Percentiles rank a stretch among this genome's conserved stretches.
These are phyloP conservation scores for Dendropsophus ebraccatus DNA, from an alignment of 2,113 vertebrate genomes.

Conservation along the genomic window DNA sequence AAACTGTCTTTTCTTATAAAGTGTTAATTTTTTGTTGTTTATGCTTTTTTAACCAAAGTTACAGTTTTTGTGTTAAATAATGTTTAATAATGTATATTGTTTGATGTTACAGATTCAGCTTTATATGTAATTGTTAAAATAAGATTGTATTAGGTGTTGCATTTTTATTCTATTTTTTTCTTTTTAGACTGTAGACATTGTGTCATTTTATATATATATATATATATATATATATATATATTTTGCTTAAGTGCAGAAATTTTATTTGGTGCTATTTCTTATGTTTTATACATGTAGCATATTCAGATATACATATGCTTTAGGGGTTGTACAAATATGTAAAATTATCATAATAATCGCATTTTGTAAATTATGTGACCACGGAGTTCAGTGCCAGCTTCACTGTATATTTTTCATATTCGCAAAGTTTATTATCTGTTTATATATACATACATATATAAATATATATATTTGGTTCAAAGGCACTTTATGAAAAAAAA, in stretches of 20 bases:
- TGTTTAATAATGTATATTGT: neutral
- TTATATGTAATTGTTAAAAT: constrained; percentile 15
- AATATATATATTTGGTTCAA: constrained; percentile 54
- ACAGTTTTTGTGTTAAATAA: neutral
- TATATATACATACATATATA: constrained; percentile 60
- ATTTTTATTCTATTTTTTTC: constrained; percentile 18
- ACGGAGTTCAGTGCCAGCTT: neutral
- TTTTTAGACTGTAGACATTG: constrained; percentile 43
- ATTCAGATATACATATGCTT: constrained; percentile 7
- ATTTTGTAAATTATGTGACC: constrained; percentile 37
- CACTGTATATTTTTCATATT: constrained; percentile 51
- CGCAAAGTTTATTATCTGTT: constrained; percentile 8
- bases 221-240: constrained; percentile 29
- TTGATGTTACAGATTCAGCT: neutral
- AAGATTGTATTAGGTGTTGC: neutral
- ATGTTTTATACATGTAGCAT: constrained; percentile 40
- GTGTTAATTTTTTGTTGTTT: neutral
- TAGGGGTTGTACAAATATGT: constrained; percentile 40
- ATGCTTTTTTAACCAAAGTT: neutral
- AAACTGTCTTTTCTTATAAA: constrained; percentile 60
- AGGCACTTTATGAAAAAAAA: constrained; percentile 73
- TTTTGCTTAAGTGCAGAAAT: constrained; percentile 55
- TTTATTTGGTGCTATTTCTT: constrained; percentile 43
- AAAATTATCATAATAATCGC: neutral
- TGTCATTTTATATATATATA: constrained; percentile 13